Conservation (phyloP, 2,888 invertebrate species). For the Serrognathus titanus region DNA sequence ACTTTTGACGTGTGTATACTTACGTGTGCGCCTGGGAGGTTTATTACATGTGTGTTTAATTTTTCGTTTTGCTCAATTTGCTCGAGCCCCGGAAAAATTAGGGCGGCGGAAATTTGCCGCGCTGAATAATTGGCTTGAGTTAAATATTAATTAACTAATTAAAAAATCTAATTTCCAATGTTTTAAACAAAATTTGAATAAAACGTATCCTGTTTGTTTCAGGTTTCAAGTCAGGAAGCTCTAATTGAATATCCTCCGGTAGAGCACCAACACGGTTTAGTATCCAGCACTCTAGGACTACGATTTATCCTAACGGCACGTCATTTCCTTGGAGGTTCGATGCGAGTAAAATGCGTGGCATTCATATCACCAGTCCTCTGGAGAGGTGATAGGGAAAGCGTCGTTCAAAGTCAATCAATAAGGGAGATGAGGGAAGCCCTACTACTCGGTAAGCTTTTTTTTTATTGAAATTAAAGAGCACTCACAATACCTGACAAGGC, state of each 20-base stretch:
- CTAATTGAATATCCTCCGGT: slow-evolving; percentile 55
- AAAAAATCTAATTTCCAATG: no score
- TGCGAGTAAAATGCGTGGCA: slow-evolving; percentile 61
- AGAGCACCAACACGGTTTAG: slow-evolving; percentile 56
- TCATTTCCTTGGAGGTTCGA: slow-evolving; percentile 58
- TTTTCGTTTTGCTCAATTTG: no score
- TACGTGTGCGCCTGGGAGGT: no score
- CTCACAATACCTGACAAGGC: slow-evolving; percentile 13
- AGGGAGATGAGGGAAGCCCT: slow-evolving; percentile 61
- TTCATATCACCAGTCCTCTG: slow-evolving; percentile 59
- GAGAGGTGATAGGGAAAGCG: slow-evolving; percentile 58
- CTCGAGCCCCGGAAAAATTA: no score
- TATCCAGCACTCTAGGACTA: slow-evolving; percentile 57
- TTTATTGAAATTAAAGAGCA: no score
- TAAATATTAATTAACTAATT: no score
- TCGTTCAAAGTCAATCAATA: slow-evolving; percentile 55
- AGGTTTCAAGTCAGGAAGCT: slow-evolving; percentile 53
- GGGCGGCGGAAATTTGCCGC: neutral
- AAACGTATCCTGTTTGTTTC: slow-evolving; percentile 25
- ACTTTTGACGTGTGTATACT: neutral
- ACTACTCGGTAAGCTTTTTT: slow-evolving; percentile 54
- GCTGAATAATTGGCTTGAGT: neutral
- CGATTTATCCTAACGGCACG: slow-evolving; percentile 54
- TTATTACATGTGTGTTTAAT: no score
- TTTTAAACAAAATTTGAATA: no score